phyloP scores from a whole-genome alignment of 1,140 invertebrate genomes.

The Penaeus chinensis region DNA sequence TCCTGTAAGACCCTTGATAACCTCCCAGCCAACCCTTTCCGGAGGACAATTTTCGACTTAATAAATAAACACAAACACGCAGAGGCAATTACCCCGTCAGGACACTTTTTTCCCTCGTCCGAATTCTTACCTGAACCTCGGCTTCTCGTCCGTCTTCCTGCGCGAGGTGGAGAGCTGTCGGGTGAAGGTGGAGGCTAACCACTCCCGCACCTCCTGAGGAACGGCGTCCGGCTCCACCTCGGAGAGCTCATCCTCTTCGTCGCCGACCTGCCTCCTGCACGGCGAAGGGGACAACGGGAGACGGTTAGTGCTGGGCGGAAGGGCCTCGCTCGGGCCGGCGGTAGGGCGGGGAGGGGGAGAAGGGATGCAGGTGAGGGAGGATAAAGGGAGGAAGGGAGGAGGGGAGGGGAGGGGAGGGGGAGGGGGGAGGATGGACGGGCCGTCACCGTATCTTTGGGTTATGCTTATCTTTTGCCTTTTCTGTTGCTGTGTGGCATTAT shows the following conservation, averaged over 20 bases:
- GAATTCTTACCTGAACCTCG: constrained; percentile 66
- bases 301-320: background rate
- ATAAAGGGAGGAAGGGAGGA: background rate
- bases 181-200: constrained; percentile 98
- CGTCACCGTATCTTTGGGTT: too few relatives aligned
- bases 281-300: background rate
- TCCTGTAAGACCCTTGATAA: too few relatives aligned
- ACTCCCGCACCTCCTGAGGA: constrained; percentile 94
- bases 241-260: constrained; percentile 93
- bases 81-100: constrained; percentile 76
- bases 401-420: background rate
- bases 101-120: background rate
- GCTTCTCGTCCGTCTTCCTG: constrained; percentile 82
- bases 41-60: constrained; percentile 78
- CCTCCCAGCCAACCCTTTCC: background rate
- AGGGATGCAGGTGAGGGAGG: background rate
- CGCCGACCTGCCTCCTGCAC: constrained; percentile 66
- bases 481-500: background rate
- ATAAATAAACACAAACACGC: constrained; percentile 81
- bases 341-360: background rate
- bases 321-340: background rate
- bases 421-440: background rate
- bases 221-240: constrained; percentile 96
- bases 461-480: background rate
- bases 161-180: constrained; percentile 81